Evolutionary conservation across 2,888 invertebrate species (phyloP), one percentile per base, ranked within the genome.

Genomic region (Sarcophaga subvicina): DNA sequence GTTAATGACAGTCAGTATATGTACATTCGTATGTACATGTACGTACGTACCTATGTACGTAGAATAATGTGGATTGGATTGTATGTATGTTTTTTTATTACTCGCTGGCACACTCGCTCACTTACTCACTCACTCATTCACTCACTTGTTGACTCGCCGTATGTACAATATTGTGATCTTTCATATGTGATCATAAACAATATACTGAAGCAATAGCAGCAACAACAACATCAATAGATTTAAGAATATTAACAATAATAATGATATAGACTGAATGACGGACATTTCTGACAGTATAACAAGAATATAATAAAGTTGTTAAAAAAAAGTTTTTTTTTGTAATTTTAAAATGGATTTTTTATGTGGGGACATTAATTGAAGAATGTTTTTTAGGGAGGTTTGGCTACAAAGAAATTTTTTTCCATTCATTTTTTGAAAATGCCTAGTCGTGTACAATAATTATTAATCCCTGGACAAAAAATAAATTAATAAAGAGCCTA

Each of bases 1-100:
- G 90, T 93, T 93, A 92, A 92, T 93, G 92, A 80, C 84, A 85
- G 84, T 80, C n/a, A 45, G 80, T 80, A 62, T 73, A 84, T 72
- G 66, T 67, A 20, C 45, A 17, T 66, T 8, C 5, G 17, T 27
- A 66, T 27, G 4, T 49, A 2, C 0, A 17, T 4, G 17, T 27
- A 66, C 27, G 14, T 49, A 49, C 17, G 54, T 14, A 54, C 17
- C 4, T 17, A 17, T 4, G 17, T 54, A 17, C 3, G 4, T 54
- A 54, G 1, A 54, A 10, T 54, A 17, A 54, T 54, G 54, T 54
- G 12, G 54, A 72, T 72, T 66, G 70, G 77, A 72, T 72, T 62
- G 27, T 77, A 71, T 83, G 77, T 83, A n/a, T 62, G n/a, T 62
- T 17, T 62, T 62, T 62, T 62, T n/a, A 22, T 62, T 62, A 17